Percentiles rank a stretch among this genome's conserved stretches.
Conservation (phyloP, 1,140 invertebrate species). For the Lasaia peninsularis region DNA sequence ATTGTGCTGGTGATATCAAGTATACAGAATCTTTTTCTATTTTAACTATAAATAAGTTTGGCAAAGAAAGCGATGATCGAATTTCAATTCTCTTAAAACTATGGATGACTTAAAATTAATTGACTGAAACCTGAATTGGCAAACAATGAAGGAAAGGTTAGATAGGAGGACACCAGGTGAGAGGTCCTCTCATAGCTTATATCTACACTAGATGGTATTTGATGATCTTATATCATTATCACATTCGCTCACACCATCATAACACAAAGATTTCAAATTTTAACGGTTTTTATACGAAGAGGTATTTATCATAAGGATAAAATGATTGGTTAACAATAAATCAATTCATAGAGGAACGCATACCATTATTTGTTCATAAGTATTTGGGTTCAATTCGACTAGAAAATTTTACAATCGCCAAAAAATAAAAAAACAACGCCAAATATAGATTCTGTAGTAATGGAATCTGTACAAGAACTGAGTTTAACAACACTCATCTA, state of each 20-base stretch:
- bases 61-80: slow-evolving; percentile 59
- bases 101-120: slow-evolving; percentile 76
- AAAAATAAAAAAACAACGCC: slow-evolving; percentile 32
- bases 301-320: slow-evolving; percentile 6
- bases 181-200: slow-evolving; percentile 48
- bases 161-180: slow-evolving; percentile 30
- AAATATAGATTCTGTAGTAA: slow-evolving; percentile 42
- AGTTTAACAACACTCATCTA: slow-evolving; percentile 54
- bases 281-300: background rate
- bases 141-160: slow-evolving; percentile 39
- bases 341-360: slow-evolving; percentile 46
- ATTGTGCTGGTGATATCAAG: slow-evolving; percentile 63
- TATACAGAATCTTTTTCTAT: slow-evolving; percentile 48
- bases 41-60: slow-evolving; percentile 49
- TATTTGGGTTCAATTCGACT: slow-evolving; percentile 64
- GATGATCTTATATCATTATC: slow-evolving; percentile 46
- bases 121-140: slow-evolving; percentile 62
- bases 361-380: slow-evolving; percentile 46
- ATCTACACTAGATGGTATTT: slow-evolving; percentile 52
- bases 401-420: slow-evolving; percentile 48
- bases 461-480: slow-evolving; percentile 43
- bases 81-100: slow-evolving; percentile 48
- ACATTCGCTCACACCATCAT: slow-evolving; percentile 49
- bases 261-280: slow-evolving; percentile 11
- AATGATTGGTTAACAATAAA: slow-evolving; percentile 29